Percentiles rank a stretch among this genome's conserved stretches.
phyloP scores from a whole-genome alignment of 2,113 vertebrate species.

The Ctenomys sociabilis region DNA sequence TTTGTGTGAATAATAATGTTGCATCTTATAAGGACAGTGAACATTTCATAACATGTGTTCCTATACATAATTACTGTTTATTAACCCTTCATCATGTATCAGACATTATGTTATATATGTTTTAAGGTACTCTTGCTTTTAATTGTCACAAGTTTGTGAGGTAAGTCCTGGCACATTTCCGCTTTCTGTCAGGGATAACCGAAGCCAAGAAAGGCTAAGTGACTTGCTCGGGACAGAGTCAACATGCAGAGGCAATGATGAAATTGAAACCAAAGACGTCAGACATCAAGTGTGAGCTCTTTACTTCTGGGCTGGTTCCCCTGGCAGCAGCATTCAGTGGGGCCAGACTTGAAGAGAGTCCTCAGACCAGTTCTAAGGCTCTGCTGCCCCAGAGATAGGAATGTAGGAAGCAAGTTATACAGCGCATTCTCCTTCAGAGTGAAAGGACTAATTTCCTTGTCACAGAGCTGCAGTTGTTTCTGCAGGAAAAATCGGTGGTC shows the following conservation, averaged over 20 bases:
- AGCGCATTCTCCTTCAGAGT: slow-evolving; percentile 74
- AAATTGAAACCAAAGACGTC: not conserved
- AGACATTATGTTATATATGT: not conserved
- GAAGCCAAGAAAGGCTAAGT: not conserved
- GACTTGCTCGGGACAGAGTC: not conserved
- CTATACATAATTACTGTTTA: not conserved
- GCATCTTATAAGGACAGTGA: not conserved
- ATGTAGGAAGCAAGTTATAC: slow-evolving; percentile 72
- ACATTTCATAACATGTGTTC: not conserved
- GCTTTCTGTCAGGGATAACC: not conserved
- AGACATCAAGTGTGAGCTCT: not conserved
- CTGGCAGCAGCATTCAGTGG: not conserved
- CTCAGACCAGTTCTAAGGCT: slow-evolving; percentile 35
- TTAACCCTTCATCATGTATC: not conserved
- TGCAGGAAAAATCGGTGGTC: slow-evolving; percentile 60
- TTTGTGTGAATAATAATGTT: not conserved
- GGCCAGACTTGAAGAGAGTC: not conserved
- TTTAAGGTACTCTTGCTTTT: not conserved
- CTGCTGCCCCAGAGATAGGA: slow-evolving; percentile 55
- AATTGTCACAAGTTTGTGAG: not conserved
- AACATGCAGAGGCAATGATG: not conserved
- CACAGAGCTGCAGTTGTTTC: slow-evolving; percentile 69
- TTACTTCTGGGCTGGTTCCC: not conserved
- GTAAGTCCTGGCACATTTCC: not conserved
- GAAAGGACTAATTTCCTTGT: slow-evolving; percentile 79